Base-by-base conservation (phyloP, 2,113 vertebrate species). In the Cyprinodon tularosa region DNA sequence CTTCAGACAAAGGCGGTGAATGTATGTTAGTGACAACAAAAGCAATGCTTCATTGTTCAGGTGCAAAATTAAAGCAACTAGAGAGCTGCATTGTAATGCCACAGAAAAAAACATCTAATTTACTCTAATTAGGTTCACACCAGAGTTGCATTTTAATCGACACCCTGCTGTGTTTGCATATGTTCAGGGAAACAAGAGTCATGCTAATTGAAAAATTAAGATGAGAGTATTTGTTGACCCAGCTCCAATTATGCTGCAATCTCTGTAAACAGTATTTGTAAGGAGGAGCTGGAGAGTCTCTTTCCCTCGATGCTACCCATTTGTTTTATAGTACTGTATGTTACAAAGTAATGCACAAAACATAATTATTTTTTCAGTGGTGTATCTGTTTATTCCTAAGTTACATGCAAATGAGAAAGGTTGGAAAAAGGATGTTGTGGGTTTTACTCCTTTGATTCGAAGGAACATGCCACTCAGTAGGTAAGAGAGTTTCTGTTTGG, bases 171-270 rank as follows among this genome's bases (percentile, higher is more conserved):
- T 92, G 93, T 93, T 93, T 94, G 93, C 94, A 94, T 94, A 94
- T 94, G 93, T 90, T 94, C 90, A 89, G 93, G 93, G 91, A 90
- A 29, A 93, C 90, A 91, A 91, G 91, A 88, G 91, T 87, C 90
- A 88, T 90, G 89, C 86, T 95, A 95, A 95, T 95, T 95, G 93
- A 95, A 94, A 95, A 94, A 94, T 93, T 87, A 93, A 94, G 93
- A 94, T 93, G 88, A 91, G 84, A 81, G 86, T 92, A 84, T 93
- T 92, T 93, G 89, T 93, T 86, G 85, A 71, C 78, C 57, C 80
- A 76, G 89, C 81, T 86, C 83, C 71, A 76, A 82, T 80, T 80
- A 88, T 80, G 86, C 88, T 71, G 77, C 77, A 67, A 80, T 87
- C 76, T 80, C 69, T 82, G 82, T 81, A 92, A 89, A 88, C 82